phyloP scores from a whole-genome alignment of 1,140 invertebrate species.

The Anastrepha obliqua region DNA sequence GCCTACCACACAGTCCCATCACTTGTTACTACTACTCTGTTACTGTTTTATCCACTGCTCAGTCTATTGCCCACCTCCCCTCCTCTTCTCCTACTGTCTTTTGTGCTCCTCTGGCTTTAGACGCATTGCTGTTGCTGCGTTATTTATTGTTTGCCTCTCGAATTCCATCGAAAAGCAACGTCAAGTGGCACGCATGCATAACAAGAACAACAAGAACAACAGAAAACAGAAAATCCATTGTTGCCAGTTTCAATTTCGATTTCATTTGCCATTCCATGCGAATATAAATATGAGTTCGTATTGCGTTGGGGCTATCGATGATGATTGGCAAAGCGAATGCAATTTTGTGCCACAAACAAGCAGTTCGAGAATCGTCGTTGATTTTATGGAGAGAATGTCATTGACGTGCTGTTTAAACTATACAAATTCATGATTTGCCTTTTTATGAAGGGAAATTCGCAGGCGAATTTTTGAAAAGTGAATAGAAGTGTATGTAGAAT shows the following conservation, averaged over 20 bases:
- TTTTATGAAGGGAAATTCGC: too few species aligned
- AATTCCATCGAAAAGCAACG: constrained; percentile 5
- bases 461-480: too few species aligned
- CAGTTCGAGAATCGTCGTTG: background rate
- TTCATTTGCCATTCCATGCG: constrained; percentile 30
- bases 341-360: constrained; percentile 14
- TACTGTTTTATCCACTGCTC: background rate
- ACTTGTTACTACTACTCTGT: too few species aligned
- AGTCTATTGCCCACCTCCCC: background rate
- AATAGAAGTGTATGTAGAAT: too few species aligned
- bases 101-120: too few species aligned
- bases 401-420: background rate
- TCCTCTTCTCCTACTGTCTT: too few species aligned
- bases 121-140: background rate
- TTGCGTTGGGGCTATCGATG: background rate
- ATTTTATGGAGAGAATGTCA: background rate
- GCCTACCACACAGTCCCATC: too few species aligned
- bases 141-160: constrained; percentile 9
- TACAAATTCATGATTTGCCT: background rate
- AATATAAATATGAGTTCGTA: background rate
- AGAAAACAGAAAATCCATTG: background rate
- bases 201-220: background rate
- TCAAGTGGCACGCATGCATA: background rate
- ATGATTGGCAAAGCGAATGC: background rate
- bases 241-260: constrained; percentile 33